Conservation (phyloP, 1,140 invertebrate species). For the Cyclina sinensis region DNA sequence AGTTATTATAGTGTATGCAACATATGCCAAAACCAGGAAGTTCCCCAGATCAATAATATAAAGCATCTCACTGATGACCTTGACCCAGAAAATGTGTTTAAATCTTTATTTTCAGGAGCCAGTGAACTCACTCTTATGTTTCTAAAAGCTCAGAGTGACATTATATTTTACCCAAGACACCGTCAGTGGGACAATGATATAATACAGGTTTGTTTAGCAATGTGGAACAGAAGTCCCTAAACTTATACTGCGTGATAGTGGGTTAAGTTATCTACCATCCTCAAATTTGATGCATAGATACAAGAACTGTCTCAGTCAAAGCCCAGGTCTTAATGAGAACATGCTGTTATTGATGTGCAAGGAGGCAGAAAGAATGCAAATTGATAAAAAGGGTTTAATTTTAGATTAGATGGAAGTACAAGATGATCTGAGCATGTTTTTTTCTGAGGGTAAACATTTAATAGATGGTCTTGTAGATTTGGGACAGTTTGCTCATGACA, state of each 20-base stretch:
- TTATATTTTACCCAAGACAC: background rate
- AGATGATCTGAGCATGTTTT: background rate
- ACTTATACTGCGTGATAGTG: constrained; percentile 8
- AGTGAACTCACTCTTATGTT: background rate
- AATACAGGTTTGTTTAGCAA: too few species aligned
- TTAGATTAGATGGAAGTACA: constrained; percentile 21
- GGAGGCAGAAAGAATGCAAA: too few species aligned
- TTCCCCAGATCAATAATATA: background rate
- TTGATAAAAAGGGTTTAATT: constrained; percentile 4
- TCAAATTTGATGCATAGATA: constrained; percentile 6
- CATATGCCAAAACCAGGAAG: background rate
- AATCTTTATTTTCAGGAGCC: background rate
- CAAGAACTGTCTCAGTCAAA: constrained; percentile 23
- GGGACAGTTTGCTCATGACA: constrained; percentile 31
- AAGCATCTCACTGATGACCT: background rate
- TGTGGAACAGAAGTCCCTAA: constrained; percentile 44
- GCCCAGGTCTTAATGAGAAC: constrained; percentile 17
- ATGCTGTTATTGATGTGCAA: constrained; percentile 37
- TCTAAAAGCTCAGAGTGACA: background rate
- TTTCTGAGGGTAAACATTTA: background rate
- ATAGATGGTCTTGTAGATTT: constrained; percentile 53
- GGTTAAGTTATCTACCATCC: background rate
- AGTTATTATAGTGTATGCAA: background rate
- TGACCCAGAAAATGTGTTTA: background rate
- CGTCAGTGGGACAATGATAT: constrained; percentile 34